Evolutionary conservation across 2,113 vertebrate genomes (phyloP), one percentile per base, ranked within the genome.

Genomic region (Brachirus orientalis): DNA sequence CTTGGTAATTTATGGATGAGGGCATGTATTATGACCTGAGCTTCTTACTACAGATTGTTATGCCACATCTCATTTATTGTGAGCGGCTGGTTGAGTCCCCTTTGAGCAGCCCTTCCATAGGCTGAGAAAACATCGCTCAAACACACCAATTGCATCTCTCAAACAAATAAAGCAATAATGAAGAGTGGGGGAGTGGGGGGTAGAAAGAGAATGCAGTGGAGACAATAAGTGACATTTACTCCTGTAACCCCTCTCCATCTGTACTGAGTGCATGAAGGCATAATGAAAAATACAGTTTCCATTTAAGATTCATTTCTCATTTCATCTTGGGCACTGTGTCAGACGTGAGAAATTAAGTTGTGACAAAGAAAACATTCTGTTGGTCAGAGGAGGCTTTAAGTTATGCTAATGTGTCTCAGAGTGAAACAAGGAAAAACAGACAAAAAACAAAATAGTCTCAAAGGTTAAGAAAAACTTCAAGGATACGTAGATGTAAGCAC

Each of bases 1-100:
- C 59, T 66, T 67, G 63, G 72, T 87, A 83, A 91, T 89, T 88
- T 88, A 88, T 86, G 82, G 85, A 77, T 86, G 86, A 84, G 88
- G 83, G 78, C 72, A 73, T 63, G 67, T 85, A 69, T 80, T 72
- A 73, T 78, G 85, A 91, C 86, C 86, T 28, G 45, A 61, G 76
- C 66, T 69, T 82, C 75, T 82, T 66, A 72, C 68, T 59, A 69
- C 87, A 88, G 87, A 89, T 89, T 90, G 86, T 62, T 37, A 57
- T 86, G 86, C 82, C 90, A 89, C 79, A 83, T 88, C 75, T 83
- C 65, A 84, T 91, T 89, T 89, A 73, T 73, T 63, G 75, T 80
- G 65, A 75, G 59, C 38, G 52, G 60, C 74, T 77, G 71, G 53
- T 11, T 2, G 73, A 64, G 72, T 80, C 75, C 77, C 74, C 65